phyloP scores from a whole-genome alignment of 2,888 invertebrate genomes.

The Baccha elongata region DNA sequence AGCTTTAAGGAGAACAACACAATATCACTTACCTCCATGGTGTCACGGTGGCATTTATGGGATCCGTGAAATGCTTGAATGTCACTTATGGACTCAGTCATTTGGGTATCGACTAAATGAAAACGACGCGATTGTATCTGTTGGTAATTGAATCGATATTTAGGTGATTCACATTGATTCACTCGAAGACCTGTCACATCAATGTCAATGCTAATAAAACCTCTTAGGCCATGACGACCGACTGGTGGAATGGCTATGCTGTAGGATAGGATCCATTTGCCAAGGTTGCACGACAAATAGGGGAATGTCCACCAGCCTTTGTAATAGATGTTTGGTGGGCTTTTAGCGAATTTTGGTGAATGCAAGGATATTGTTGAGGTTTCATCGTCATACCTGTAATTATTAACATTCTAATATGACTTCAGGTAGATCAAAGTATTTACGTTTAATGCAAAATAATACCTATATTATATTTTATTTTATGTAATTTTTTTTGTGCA shows the following conservation, averaged over 20 bases:
- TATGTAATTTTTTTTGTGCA: no score
- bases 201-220: constrained; percentile 89
- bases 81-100: constrained; percentile 82
- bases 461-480: no score
- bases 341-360: constrained; percentile 86
- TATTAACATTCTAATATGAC: no score
- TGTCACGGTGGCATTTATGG: constrained; percentile 93
- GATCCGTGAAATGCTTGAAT: constrained; percentile 93
- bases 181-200: constrained; percentile 91
- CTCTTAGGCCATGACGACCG: constrained; percentile 84
- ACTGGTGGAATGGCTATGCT: constrained; percentile 86
- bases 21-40: constrained; percentile 87
- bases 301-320: constrained; percentile 95
- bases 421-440: no score
- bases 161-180: constrained; percentile 90
- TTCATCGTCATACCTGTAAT: constrained; percentile 85
- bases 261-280: constrained; percentile 93
- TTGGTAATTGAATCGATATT: constrained; percentile 78
- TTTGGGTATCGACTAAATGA: constrained; percentile 75
- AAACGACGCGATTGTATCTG: constrained; percentile 76
- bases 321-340: constrained; percentile 85
- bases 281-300: constrained; percentile 91
- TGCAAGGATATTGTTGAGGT: constrained; percentile 84
- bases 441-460: no score
- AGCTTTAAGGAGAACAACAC: constrained; percentile 12